Conservation (phyloP, 2,797 vertebrate genomes). For the Poecilia gillii region DNA sequence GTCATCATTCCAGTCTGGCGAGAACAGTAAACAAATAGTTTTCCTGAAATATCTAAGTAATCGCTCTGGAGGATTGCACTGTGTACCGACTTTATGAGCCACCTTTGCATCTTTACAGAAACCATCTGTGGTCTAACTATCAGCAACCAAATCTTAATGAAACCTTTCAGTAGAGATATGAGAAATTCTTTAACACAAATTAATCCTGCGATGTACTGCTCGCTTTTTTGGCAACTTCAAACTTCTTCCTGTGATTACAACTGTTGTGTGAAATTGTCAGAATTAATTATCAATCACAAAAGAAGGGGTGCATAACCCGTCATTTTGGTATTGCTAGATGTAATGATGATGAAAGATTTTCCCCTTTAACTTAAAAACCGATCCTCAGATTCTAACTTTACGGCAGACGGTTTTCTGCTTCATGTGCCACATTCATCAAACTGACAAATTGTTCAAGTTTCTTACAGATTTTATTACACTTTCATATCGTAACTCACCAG, state of each 20-base stretch:
- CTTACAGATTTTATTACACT: conserved; percentile 18
- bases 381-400: conserved; percentile 1
- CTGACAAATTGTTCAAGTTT: conserved; percentile 8
- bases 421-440: conserved; percentile 9
- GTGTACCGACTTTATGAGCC: conserved; percentile 1
- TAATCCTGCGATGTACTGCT: not conserved
- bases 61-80: conserved; percentile 9
- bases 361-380: not conserved
- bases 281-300: not conserved
- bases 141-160: conserved; percentile 12
- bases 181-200: conserved; percentile 22
- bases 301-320: not conserved
- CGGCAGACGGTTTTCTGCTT: conserved; percentile 1
- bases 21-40: conserved; percentile 23
- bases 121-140: conserved; percentile 5
- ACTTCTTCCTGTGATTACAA: conserved; percentile 17
- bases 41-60: conserved; percentile 6
- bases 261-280: not conserved
- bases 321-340: conserved; percentile 7
- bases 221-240: not conserved
- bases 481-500: conserved; percentile 82
- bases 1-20: conserved; percentile 7
- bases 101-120: conserved; percentile 11
- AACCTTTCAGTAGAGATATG: conserved; percentile 12
- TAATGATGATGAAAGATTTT: conserved; percentile 7